A percentile compares a stretch with the other conserved stretches of the same genome.
These are phyloP conservation scores for Acridotheres tristis DNA, from an alignment of 2,797 vertebrate genomes.

Conservation along the genomic window DNA sequence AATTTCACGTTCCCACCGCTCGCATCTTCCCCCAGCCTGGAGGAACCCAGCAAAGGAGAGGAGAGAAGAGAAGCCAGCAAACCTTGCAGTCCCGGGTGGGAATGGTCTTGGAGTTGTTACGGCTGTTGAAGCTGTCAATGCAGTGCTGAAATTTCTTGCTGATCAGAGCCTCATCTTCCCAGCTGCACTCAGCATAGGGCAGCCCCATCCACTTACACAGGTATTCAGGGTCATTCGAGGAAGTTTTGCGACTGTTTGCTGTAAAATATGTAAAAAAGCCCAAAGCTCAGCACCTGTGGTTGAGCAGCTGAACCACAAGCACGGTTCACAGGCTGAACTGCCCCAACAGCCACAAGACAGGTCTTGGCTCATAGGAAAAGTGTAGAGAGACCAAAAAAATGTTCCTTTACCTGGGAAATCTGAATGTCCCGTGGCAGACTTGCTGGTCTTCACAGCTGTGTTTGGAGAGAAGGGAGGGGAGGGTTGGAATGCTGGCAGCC, in stretches of 20 bases:
- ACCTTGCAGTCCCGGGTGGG: slow-evolving; percentile 98
- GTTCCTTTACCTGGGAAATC: slow-evolving; percentile 90
- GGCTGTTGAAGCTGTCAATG: slow-evolving; percentile 87
- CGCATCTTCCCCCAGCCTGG: background rate
- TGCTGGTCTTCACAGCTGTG: slow-evolving; percentile 92
- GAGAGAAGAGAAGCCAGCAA: background rate
- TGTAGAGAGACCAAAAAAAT: background rate
- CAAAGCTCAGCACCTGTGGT: background rate
- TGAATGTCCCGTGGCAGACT: slow-evolving; percentile 82
- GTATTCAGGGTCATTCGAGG: slow-evolving; percentile 92
- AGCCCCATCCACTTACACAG: slow-evolving; percentile 99
- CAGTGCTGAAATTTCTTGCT: slow-evolving; percentile 91
- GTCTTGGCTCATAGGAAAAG: background rate
- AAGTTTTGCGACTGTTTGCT: slow-evolving; percentile 90
- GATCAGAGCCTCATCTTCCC: slow-evolving; percentile 93
- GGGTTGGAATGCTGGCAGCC: background rate
- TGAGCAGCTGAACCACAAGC: background rate
- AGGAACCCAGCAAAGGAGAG: background rate
- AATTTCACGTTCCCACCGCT: background rate
- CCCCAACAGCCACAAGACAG: background rate
- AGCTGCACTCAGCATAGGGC: slow-evolving; percentile 96
- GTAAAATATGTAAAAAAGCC: background rate
- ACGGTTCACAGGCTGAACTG: background rate
- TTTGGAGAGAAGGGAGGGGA: slow-evolving; percentile 16
- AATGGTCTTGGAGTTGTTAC: slow-evolving; percentile 90